These are phyloP conservation scores for Sialia sialis DNA, from an alignment of 2,113 vertebrate genomes.

Conservation along the genomic window DNA sequence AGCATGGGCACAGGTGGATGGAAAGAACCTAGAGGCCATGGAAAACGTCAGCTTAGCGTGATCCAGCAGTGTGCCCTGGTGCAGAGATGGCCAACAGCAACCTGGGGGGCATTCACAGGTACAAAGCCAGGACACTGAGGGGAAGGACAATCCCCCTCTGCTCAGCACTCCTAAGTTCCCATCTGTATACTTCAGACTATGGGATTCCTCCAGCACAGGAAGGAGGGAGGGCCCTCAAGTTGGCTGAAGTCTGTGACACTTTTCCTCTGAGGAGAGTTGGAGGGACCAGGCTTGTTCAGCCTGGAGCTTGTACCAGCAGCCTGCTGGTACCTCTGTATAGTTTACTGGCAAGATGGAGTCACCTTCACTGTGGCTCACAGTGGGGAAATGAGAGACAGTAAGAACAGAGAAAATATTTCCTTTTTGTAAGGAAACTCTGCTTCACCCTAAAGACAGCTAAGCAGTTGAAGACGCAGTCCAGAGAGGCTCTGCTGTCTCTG, in stretches of 20 bases:
- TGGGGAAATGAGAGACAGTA: background rate
- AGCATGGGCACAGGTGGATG: background rate
- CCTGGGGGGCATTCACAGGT: background rate
- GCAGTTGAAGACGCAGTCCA: background rate
- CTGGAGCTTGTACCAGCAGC: no score
- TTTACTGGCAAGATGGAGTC: background rate
- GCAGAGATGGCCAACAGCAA: background rate
- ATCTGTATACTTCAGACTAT: background rate
- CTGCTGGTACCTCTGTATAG: background rate
- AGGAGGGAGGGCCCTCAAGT: fast-evolving
- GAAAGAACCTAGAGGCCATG: background rate
- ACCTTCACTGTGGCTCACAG: fast-evolving
- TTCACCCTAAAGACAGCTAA: background rate
- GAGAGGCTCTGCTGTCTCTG: background rate
- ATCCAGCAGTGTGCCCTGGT: background rate
- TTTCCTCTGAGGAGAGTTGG: background rate
- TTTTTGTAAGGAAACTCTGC: background rate
- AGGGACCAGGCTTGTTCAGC: background rate
- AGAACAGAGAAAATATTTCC: background rate
- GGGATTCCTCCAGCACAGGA: background rate
- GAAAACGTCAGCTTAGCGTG: background rate
- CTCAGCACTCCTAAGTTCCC: background rate
- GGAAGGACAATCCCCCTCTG: background rate
- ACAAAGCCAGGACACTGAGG: background rate
- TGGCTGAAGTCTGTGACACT: background rate